phyloP scores from a whole-genome alignment of 2,888 invertebrate genomes.

The Pseudococcus longispinus region DNA sequence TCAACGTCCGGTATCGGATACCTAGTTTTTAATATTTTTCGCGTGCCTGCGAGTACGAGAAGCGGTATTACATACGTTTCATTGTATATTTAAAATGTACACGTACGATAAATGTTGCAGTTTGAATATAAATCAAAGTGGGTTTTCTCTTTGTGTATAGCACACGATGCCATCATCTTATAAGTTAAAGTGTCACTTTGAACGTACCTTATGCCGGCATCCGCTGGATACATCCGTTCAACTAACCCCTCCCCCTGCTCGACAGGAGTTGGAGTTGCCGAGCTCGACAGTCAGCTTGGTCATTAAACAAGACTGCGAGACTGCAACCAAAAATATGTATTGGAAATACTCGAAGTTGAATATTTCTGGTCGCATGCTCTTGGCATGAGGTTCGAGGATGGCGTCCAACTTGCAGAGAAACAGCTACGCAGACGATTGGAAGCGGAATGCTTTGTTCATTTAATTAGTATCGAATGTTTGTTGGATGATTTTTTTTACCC shows the following conservation, averaged over 20 bases:
- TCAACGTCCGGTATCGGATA: neutral
- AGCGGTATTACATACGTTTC: neutral
- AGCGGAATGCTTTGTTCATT: constrained; percentile 15
- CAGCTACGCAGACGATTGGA: neutral
- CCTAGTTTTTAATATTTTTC: neutral
- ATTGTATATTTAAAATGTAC: neutral
- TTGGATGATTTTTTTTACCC: constrained; percentile 11
- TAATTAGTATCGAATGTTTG: constrained; percentile 39
- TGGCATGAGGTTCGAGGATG: neutral
- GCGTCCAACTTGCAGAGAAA: neutral
- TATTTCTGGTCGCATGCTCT: neutral
- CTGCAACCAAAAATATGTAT: neutral
- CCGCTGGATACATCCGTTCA: neutral
- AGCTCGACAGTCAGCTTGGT: neutral
- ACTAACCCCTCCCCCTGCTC: neutral
- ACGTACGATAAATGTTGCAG: constrained; percentile 1
- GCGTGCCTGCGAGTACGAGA: neutral
- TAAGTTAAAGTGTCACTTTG: constrained; percentile 14
- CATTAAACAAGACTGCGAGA: neutral
- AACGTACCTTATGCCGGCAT: constrained; percentile 24
- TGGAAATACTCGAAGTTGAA: neutral
- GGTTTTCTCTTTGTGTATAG: constrained; percentile 8
- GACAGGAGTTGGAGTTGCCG: neutral
- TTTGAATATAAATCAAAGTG: constrained; percentile 19
- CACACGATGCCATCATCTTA: constrained; percentile 6